Evolutionary conservation across 1,140 invertebrate species (phyloP).

Genomic region (Cydia pomonella): DNA sequence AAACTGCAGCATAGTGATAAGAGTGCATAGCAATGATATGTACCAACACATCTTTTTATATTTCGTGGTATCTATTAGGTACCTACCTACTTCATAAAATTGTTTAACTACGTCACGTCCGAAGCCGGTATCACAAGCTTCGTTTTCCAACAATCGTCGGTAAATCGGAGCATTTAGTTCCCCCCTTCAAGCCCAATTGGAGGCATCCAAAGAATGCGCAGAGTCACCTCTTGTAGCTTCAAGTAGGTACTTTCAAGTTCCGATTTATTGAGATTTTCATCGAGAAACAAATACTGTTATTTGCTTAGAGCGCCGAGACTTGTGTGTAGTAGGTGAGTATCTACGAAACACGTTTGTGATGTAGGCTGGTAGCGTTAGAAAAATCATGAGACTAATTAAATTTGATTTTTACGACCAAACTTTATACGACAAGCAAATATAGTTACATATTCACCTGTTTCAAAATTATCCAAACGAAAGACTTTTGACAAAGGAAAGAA

Average conservation of each 20-base stretch:
- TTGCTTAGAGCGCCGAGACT: constrained; percentile 3
- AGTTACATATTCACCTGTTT: too few relatives aligned
- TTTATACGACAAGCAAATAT: too few relatives aligned
- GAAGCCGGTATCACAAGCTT: background rate
- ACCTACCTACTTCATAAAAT: background rate
- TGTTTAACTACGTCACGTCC: background rate
- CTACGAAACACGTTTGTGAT: background rate
- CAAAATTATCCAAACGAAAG: too few relatives aligned
- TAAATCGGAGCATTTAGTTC: background rate
- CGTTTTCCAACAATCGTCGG: background rate
- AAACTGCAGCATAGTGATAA: too few relatives aligned
- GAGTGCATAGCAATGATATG: too few relatives aligned
- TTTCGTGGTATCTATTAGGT: too few relatives aligned
- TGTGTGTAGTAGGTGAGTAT: background rate
- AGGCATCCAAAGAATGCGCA: constrained; percentile 49
- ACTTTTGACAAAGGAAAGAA: too few relatives aligned
- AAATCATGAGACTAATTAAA: background rate
- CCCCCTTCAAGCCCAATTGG: constrained; percentile 41
- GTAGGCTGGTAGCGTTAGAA: constrained; percentile 1
- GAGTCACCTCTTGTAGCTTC: constrained; percentile 35
- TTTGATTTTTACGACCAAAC: background rate
- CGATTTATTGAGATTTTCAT: constrained; percentile 26
- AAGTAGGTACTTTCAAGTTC: background rate
- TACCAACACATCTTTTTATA: too few relatives aligned
- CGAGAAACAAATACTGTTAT: constrained; percentile 21